Evolutionary conservation across 2,888 invertebrate genomes (phyloP).

Genomic region (Seira musarum): DNA sequence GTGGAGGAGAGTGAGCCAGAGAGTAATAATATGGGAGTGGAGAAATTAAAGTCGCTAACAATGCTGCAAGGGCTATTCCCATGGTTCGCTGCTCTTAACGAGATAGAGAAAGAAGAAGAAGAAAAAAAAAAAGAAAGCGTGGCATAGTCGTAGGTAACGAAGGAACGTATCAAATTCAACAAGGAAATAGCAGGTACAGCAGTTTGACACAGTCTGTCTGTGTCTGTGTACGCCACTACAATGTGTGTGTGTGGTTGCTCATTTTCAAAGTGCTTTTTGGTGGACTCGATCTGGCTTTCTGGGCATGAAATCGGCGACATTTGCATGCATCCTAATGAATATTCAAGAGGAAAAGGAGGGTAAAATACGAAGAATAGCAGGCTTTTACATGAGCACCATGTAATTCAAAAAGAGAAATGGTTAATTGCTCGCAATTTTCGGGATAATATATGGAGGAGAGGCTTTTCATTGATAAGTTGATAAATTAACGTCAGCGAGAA

Average conservation of each 20-base stretch:
- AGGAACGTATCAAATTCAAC: not conserved
- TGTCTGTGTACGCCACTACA: not conserved
- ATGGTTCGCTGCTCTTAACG: not conserved
- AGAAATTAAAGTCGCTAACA: not conserved
- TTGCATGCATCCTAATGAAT: slow-evolving; percentile 19
- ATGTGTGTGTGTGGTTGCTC: not conserved
- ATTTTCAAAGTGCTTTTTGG: not conserved
- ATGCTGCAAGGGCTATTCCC: slow-evolving; percentile 7
- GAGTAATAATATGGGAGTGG: slow-evolving; percentile 5
- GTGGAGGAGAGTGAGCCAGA: not conserved
- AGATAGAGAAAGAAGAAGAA: no score
- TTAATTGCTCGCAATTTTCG: slow-evolving; percentile 44
- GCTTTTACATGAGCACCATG: slow-evolving; percentile 15
- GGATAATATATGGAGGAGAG: slow-evolving; percentile 25
- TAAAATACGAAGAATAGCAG: not conserved
- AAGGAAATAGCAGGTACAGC: not conserved
- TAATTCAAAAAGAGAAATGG: slow-evolving; percentile 16
- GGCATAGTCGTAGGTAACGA: not conserved
- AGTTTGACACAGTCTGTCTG: not conserved
- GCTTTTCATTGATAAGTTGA: slow-evolving; percentile 30
- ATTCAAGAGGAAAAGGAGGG: slow-evolving; percentile 25
- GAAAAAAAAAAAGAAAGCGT: not conserved
- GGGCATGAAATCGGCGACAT: slow-evolving; percentile 41
- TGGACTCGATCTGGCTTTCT: slow-evolving; percentile 33
- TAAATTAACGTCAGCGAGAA: not conserved